A percentile compares a stretch with the other conserved stretches of the same genome.
These are phyloP conservation scores for Tinea pellionella DNA, from an alignment of 2,888 invertebrate species.

Conservation along the genomic window DNA sequence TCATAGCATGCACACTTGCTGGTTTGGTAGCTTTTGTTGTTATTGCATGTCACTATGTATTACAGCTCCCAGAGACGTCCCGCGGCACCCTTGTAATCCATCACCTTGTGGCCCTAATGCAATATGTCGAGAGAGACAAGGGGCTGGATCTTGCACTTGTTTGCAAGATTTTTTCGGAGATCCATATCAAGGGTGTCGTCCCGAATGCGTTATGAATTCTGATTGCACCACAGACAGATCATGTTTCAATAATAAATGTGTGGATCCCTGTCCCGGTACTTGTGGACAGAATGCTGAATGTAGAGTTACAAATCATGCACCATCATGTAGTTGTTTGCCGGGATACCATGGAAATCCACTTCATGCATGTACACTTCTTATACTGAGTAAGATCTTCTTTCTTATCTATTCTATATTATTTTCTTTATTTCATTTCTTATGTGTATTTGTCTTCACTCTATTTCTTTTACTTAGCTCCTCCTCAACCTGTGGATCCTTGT, in stretches of 20 bases:
- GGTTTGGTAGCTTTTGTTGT: conserved; percentile 19
- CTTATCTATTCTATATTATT: conserved; percentile 30
- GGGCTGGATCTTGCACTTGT: conserved; percentile 82
- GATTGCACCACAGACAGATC: conserved; percentile 79
- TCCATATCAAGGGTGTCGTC: conserved; percentile 81
- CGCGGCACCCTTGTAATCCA: conserved; percentile 79
- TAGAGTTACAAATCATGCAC: conserved; percentile 79
- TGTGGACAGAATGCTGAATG: conserved; percentile 85
- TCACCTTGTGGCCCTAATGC: conserved; percentile 86
- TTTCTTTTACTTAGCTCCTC: conserved; percentile 41
- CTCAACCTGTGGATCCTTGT: conserved; percentile 73
- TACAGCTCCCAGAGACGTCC: conserved; percentile 69
- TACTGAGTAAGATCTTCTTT: conserved; percentile 69
- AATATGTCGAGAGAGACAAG: conserved; percentile 78
- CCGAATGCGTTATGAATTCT: conserved; percentile 83
- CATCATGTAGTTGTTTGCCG: conserved; percentile 79
- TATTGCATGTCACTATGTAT: conserved; percentile 26
- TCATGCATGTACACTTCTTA: conserved; percentile 70
- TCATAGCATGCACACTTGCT: conserved; percentile 16
- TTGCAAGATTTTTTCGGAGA: conserved; percentile 80
- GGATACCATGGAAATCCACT: conserved; percentile 80
- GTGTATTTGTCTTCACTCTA: conserved; percentile 27
- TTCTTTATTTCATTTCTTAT: conserved; percentile 19
- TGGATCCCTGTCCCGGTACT: conserved; percentile 81
- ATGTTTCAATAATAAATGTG: conserved; percentile 82